Conservation (phyloP, 1,140 invertebrate species). For the Philotrypesis tridentata region DNA sequence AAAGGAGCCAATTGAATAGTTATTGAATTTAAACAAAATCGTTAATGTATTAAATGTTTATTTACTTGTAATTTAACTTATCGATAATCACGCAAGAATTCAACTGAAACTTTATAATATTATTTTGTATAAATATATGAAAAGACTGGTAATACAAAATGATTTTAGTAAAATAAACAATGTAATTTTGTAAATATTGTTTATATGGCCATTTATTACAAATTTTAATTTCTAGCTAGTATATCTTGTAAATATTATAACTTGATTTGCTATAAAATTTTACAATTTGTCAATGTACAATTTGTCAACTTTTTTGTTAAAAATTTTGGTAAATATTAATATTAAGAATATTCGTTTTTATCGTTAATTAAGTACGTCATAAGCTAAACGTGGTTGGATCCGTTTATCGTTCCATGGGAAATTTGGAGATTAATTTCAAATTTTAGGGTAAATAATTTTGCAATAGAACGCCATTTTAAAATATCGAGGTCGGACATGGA, state of each 20-base stretch:
- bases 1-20: conserved; percentile 73
- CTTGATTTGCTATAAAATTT: neutral
- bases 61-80: conserved; percentile 46
- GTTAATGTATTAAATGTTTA: conserved; percentile 47
- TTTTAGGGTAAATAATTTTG: no score
- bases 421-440: no score
- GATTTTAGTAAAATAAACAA: conserved; percentile 35
- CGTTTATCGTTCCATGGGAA: no score
- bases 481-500: no score
- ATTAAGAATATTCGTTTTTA: no score
- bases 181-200: conserved; percentile 8
- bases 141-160: conserved; percentile 12
- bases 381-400: no score
- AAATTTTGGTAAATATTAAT: no score
- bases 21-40: conserved; percentile 16
- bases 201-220: neutral
- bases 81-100: neutral
- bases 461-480: no score
- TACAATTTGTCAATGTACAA: neutral
- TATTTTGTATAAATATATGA: conserved; percentile 30
- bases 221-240: neutral
- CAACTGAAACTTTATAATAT: neutral
- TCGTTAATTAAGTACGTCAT: no score
- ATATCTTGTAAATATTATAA: neutral
- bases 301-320: no score